Conservation (phyloP, 2,888 invertebrate genomes). For the Aphelenchoides bicaudatus region DNA sequence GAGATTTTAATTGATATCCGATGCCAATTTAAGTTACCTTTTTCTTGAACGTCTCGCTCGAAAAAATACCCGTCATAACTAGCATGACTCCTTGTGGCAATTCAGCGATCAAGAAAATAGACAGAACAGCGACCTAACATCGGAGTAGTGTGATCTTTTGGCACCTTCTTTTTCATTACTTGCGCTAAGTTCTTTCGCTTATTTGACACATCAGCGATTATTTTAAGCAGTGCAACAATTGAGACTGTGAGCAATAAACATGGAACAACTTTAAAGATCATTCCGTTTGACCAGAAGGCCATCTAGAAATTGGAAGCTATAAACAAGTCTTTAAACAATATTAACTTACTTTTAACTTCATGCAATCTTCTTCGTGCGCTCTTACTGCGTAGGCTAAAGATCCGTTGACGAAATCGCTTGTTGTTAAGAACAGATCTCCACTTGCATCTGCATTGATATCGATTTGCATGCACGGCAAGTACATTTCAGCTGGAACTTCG, state of each 20-base stretch:
- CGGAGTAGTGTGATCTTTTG: slow-evolving; percentile 59
- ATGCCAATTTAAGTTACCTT: slow-evolving; percentile 14
- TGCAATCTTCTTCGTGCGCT: slow-evolving; percentile 39
- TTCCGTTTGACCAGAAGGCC: slow-evolving; percentile 59
- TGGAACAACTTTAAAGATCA: slow-evolving; percentile 59
- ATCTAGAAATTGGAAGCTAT: slow-evolving; percentile 25
- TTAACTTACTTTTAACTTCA: slow-evolving; percentile 35
- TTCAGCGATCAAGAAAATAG: slow-evolving; percentile 56
- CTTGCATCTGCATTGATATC: slow-evolving; percentile 15
- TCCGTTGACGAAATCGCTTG: too few species aligned
- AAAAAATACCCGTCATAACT: slow-evolving; percentile 54
- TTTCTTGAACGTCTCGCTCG: slow-evolving; percentile 53
- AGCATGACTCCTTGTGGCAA: slow-evolving; percentile 56
- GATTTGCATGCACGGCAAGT: slow-evolving; percentile 34
- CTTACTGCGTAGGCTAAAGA: slow-evolving; percentile 29
- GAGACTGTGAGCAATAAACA: slow-evolving; percentile 56
- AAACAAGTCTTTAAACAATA: slow-evolving; percentile 13
- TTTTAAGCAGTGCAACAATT: slow-evolving; percentile 54
- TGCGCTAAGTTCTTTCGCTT: slow-evolving; percentile 51
- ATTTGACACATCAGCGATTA: slow-evolving; percentile 55
- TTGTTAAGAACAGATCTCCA: not conserved
- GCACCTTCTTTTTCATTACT: slow-evolving; percentile 58
- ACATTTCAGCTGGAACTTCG: slow-evolving; percentile 40
- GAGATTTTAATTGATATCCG: not conserved
- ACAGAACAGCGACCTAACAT: slow-evolving; percentile 57